A percentile compares a stretch with the other conserved stretches of the same genome.
phyloP scores from a whole-genome alignment of 2,113 vertebrate genomes.

The Laterallus jamaicensis region DNA sequence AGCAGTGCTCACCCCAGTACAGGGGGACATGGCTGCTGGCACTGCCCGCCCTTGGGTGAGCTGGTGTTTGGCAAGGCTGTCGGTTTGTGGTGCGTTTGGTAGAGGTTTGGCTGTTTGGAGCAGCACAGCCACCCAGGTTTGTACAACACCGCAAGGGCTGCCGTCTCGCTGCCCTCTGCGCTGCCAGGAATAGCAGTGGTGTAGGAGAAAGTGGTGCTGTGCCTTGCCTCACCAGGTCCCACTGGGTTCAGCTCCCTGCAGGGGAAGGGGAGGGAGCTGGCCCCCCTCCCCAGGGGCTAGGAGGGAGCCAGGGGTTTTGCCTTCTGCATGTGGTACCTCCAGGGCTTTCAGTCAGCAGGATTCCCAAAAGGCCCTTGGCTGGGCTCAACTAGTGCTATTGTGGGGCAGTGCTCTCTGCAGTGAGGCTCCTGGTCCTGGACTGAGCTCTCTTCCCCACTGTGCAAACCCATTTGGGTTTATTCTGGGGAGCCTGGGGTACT shows the following conservation, averaged over 20 bases:
- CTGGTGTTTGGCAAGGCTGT: background rate
- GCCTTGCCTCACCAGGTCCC: background rate
- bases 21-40: accelerated
- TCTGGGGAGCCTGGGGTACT: too few species aligned
- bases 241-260: background rate
- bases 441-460: background rate
- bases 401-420: background rate
- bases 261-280: background rate
- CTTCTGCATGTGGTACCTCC: accelerated
- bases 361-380: background rate
- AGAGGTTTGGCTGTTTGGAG: background rate
- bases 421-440: accelerated
- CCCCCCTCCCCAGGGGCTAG: too few species aligned
- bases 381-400: too few species aligned
- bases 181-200: background rate
- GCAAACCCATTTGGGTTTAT: background rate
- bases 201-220: accelerated
- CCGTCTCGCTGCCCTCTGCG: background rate
- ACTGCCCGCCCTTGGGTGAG: accelerated
- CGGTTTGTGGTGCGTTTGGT: too few species aligned
- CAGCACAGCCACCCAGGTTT: background rate
- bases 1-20: background rate
- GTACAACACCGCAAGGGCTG: accelerated
- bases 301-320: accelerated
- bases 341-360: background rate